Evolutionary conservation across 2,888 invertebrate genomes (phyloP).

Genomic region (Melinopterus prodromus): DNA sequence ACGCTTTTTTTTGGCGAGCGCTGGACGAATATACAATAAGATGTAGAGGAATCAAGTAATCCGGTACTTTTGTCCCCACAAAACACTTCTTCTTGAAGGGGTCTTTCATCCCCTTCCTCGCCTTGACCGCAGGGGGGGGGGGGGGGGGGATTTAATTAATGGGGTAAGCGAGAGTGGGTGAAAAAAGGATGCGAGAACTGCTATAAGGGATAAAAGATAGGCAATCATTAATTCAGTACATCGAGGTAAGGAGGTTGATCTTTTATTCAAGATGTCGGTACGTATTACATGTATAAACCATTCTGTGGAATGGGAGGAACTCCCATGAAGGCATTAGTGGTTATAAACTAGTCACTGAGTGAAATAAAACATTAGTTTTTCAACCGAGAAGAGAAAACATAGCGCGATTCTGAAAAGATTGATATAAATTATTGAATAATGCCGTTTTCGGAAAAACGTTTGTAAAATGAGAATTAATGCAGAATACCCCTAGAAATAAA

Average conservation of each 20-base stretch:
- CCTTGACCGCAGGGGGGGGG: neutral
- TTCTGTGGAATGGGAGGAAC: too few species aligned
- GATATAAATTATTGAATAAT: too few species aligned
- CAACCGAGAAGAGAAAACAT: too few species aligned
- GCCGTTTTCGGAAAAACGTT: too few species aligned
- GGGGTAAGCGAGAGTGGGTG: neutral
- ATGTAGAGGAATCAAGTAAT: slow-evolving; percentile 40
- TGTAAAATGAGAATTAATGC: too few species aligned
- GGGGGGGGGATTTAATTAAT: neutral
- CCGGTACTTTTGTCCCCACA: slow-evolving; percentile 30
- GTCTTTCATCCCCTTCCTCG: neutral
- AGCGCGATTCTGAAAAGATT: too few species aligned
- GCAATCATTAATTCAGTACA: neutral
- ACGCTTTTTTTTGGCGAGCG: neutral
- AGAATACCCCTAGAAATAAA: too few species aligned
- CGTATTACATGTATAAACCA: too few species aligned
- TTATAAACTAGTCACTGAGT: too few species aligned
- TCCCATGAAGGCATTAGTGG: too few species aligned
- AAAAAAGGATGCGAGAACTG: neutral
- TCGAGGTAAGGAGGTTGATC: neutral
- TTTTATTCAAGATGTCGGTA: neutral
- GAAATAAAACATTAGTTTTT: too few species aligned
- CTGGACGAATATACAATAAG: neutral
- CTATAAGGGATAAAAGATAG: neutral
- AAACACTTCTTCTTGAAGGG: neutral